phyloP scores from a whole-genome alignment of 2,888 invertebrate genomes.

The Calameuta filiformis region DNA sequence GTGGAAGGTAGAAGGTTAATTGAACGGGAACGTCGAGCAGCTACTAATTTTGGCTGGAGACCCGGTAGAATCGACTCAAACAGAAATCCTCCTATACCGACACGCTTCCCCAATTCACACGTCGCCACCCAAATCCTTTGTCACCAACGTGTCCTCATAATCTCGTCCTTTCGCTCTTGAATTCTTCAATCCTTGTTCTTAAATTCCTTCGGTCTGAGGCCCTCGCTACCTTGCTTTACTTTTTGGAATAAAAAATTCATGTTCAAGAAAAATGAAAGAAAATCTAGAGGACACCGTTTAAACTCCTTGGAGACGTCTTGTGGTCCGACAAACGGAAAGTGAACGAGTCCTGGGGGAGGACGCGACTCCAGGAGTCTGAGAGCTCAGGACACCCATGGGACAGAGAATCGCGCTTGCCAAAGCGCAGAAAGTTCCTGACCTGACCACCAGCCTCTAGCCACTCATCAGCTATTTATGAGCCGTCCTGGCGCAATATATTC shows the following conservation, averaged over 20 bases:
- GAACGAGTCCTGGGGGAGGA: neutral
- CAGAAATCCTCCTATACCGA: neutral
- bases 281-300: neutral
- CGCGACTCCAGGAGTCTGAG: neutral
- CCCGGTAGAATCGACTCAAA: neutral
- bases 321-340: neutral
- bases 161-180: conserved; percentile 1
- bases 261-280: neutral
- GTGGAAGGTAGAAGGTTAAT: conserved; percentile 43
- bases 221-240: conserved; percentile 13
- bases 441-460: conserved; percentile 35
- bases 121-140: neutral
- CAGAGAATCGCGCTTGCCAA: neutral
- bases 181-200: conserved; percentile 31
- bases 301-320: neutral
- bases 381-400: neutral
- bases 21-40: conserved; percentile 30
- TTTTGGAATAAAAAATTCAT: neutral
- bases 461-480: conserved; percentile 51
- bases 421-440: conserved; percentile 27
- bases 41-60: conserved; percentile 6
- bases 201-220: conserved; percentile 19
- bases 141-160: too few relatives aligned
- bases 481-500: conserved; percentile 30
- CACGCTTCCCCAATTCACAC: neutral